Evolutionary conservation across 2,888 invertebrate genomes (phyloP).

Genomic region (Amaurobius ferox): DNA sequence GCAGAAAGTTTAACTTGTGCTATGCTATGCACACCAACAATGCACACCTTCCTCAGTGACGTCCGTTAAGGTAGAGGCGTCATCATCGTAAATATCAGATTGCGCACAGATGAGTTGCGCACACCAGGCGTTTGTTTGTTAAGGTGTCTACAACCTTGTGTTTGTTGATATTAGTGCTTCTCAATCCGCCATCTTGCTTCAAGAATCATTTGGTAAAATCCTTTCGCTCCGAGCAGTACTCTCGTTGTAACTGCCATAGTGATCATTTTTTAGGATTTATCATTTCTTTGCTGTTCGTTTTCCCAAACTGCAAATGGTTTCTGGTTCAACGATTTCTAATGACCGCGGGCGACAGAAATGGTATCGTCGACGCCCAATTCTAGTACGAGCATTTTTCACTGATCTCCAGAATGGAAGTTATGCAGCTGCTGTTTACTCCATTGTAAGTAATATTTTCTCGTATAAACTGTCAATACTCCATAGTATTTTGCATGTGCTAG

Average conservation of each 20-base stretch:
- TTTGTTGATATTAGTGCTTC: too few species aligned
- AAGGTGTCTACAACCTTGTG: too few species aligned
- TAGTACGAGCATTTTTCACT: conserved; percentile 87
- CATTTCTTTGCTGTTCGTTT: conserved; percentile 6
- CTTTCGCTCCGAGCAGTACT: background rate
- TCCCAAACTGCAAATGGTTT: conserved; percentile 38
- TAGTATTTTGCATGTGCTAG: too few species aligned
- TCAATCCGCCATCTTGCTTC: conserved; percentile 57
- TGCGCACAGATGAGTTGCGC: too few species aligned
- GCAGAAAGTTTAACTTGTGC: too few species aligned
- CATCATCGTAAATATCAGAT: too few species aligned
- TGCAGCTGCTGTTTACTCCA: conserved; percentile 85
- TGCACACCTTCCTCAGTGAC: too few species aligned
- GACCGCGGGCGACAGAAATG: conserved; percentile 68
- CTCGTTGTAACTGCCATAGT: conserved; percentile 14
- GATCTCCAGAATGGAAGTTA: conserved; percentile 91
- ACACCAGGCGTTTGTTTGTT: too few species aligned
- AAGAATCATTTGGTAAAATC: too few species aligned
- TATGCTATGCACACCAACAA: too few species aligned
- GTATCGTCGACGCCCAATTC: conserved; percentile 82
- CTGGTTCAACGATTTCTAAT: conserved; percentile 47
- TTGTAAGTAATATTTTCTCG: conserved; percentile 81
- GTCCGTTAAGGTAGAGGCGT: too few species aligned
- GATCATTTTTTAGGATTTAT: conserved; percentile 13
- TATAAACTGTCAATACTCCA: background rate